Percentiles rank a stretch among this genome's conserved stretches.
Conservation (phyloP, 2,797 vertebrate genomes). For the Sphenodon punctatus region DNA sequence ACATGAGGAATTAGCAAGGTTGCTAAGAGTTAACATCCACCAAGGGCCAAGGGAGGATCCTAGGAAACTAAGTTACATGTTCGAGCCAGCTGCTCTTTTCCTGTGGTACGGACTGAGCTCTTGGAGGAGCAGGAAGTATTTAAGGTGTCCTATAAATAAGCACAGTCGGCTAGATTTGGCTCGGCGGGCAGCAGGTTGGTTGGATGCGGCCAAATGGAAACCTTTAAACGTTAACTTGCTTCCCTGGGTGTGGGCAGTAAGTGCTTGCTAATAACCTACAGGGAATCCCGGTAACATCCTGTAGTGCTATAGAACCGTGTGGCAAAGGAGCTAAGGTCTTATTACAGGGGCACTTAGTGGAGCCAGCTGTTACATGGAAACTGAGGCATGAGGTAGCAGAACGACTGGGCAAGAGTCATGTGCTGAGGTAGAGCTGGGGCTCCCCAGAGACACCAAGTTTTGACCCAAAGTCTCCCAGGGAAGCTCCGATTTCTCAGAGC, state of each 20-base stretch:
- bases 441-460: too few relatives aligned
- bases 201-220: not conserved
- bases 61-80: not conserved
- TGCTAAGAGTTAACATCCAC: not conserved
- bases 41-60: not conserved
- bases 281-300: not conserved
- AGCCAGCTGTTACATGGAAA: too few relatives aligned
- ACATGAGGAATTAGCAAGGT: not conserved
- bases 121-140: not conserved
- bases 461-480: too few relatives aligned
- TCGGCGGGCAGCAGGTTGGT: not conserved
- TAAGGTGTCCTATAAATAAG: not conserved
- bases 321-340: too few relatives aligned
- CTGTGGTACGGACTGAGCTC: not conserved
- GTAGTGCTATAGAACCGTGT: not conserved
- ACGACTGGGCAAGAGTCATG: too few relatives aligned
- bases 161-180: too few relatives aligned
- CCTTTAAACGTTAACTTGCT: not conserved
- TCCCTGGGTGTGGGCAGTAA: too few relatives aligned
- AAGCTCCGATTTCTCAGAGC: too few relatives aligned
- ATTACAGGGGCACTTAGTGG: too few relatives aligned
- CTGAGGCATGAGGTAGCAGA: too few relatives aligned
- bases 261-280: not conserved
- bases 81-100: not conserved
- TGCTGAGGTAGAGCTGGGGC: too few relatives aligned